These are phyloP conservation scores for Bergia puertoricense DNA, from an alignment of 92 coral and sea anemone genomes.

Conservation along the genomic window DNA sequence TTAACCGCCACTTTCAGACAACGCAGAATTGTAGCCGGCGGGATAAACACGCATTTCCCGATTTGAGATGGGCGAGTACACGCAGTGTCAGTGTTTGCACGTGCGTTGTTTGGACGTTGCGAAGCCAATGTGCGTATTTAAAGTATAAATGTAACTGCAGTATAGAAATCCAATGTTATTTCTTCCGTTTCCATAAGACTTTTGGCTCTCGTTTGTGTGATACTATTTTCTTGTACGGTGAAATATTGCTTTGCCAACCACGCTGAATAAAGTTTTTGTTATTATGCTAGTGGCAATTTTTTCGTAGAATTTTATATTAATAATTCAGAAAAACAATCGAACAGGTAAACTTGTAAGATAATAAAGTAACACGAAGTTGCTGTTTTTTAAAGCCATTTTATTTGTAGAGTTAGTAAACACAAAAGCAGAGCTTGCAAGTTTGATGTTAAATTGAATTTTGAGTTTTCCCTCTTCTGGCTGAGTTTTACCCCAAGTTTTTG, in stretches of 20 bases:
- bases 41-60: background rate
- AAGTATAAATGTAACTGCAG: background rate
- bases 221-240: background rate
- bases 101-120: background rate
- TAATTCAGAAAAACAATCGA: background rate
- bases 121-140: background rate
- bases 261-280: background rate
- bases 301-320: constrained; percentile 2
- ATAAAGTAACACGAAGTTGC: background rate
- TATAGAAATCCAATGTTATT: too few species aligned
- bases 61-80: background rate
- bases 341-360: background rate
- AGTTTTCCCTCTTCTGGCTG: background rate
- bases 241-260: background rate
- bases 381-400: constrained; percentile 15
- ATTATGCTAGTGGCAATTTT: background rate
- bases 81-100: background rate
- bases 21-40: background rate
- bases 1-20: background rate
- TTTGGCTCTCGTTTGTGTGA: background rate
- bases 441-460: background rate
- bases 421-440: background rate
- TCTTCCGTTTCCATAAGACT: background rate
- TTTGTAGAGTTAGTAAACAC: background rate
- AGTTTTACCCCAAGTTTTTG: background rate